Evolutionary conservation across 1,140 invertebrate species (phyloP).

Genomic region (Anoplophora glabripennis): DNA sequence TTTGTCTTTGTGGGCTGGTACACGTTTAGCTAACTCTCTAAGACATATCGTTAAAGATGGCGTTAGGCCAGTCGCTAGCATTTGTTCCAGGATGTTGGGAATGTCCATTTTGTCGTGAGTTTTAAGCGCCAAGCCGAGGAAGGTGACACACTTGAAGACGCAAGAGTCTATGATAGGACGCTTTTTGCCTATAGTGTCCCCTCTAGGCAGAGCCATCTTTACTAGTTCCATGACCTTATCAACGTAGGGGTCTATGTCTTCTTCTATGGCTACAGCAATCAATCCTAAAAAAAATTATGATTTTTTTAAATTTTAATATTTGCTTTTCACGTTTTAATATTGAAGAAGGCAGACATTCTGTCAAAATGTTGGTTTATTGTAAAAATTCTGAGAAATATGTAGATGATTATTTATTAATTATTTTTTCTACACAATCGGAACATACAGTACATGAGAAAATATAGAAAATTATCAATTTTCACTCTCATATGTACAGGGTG

Average conservation of each 20-base stretch:
- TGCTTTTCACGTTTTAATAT: no score
- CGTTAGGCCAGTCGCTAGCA: slow-evolving; percentile 89
- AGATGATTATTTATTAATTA: no score
- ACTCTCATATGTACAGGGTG: no score
- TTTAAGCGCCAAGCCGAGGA: slow-evolving; percentile 83
- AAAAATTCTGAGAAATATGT: no score
- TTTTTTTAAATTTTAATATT: not conserved
- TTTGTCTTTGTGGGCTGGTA: slow-evolving; percentile 82
- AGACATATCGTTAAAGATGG: slow-evolving; percentile 87
- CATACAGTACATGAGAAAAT: no score
- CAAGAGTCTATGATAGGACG: slow-evolving; percentile 77
- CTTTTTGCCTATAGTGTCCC: slow-evolving; percentile 70
- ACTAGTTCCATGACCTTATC: slow-evolving; percentile 86
- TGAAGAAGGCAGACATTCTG: no score
- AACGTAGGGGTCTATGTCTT: slow-evolving; percentile 76
- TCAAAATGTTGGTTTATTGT: no score
- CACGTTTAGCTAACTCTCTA: slow-evolving; percentile 82
- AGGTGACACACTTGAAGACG: slow-evolving; percentile 92
- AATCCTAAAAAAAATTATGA: slow-evolving; percentile 54
- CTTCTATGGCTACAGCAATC: slow-evolving; percentile 85
- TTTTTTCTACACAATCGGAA: no score
- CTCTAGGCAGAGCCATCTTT: slow-evolving; percentile 74
- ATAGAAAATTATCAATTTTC: no score
- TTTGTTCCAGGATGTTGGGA: slow-evolving; percentile 81
- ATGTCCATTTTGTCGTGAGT: slow-evolving; percentile 69